phyloP scores from a whole-genome alignment of 2,113 vertebrate species.

The Scatophagus argus region DNA sequence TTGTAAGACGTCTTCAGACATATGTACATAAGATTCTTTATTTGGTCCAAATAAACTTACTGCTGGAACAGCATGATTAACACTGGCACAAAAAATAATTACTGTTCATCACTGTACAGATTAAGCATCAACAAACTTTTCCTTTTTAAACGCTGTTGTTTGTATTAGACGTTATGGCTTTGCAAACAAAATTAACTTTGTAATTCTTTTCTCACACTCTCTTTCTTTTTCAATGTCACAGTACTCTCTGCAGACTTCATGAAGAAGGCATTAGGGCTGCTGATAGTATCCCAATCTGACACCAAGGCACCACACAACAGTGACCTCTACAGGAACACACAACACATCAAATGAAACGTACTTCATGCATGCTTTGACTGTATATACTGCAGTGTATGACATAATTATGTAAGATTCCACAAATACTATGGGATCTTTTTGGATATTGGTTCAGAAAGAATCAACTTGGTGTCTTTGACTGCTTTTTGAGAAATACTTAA shows the following conservation, averaged over 20 bases:
- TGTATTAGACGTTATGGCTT: constrained; percentile 53
- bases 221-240: constrained; percentile 71
- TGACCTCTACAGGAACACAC: constrained; percentile 84
- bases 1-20: constrained; percentile 81
- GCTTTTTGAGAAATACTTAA: background rate
- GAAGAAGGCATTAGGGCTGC: constrained; percentile 33
- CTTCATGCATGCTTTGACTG: constrained; percentile 7
- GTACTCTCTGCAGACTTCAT: constrained; percentile 41
- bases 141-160: constrained; percentile 57
- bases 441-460: background rate
- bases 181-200: constrained; percentile 71
- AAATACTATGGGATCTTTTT: background rate
- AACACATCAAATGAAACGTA: constrained; percentile 35
- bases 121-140: constrained; percentile 68
- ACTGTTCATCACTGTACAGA: constrained; percentile 61
- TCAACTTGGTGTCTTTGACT: background rate
- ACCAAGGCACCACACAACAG: constrained; percentile 80
- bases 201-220: constrained; percentile 64
- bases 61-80: constrained; percentile 72
- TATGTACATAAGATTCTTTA: constrained; percentile 80
- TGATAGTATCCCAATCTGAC: constrained; percentile 32
- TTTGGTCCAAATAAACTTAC: constrained; percentile 76
- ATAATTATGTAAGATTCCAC: background rate
- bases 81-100: constrained; percentile 65
- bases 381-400: background rate